Evolutionary conservation across 2,113 vertebrate species (phyloP).

Genomic region (Capreolus pygargus): DNA sequence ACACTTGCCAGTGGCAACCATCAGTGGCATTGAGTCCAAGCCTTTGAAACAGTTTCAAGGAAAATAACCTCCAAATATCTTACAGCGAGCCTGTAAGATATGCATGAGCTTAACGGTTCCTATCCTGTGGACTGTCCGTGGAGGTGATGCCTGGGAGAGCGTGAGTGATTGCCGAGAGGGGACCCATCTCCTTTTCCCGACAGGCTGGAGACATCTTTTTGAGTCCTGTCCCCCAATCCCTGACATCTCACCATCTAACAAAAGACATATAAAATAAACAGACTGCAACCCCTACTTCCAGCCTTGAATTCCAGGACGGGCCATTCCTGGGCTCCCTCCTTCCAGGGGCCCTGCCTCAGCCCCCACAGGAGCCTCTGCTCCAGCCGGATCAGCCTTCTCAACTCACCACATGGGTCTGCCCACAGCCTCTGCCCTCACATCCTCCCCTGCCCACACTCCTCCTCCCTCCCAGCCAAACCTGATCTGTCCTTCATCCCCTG

Average conservation of each 20-base stretch:
- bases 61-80: not conserved
- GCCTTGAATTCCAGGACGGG: not conserved
- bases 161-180: no score
- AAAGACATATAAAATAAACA: not conserved
- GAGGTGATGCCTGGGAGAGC: not conserved
- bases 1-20: not conserved
- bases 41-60: not conserved
- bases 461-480: not conserved
- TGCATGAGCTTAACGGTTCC: not conserved
- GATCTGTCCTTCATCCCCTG: not conserved
- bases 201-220: not conserved
- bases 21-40: not conserved
- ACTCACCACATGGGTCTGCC: not conserved
- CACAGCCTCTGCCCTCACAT: not conserved
- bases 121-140: accelerated
- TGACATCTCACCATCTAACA: not conserved
- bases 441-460: not conserved
- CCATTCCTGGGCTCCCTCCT: not conserved
- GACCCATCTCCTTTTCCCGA: not conserved
- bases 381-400: not conserved
- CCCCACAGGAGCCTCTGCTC: not conserved
- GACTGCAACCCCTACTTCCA: not conserved
- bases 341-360: accelerated
- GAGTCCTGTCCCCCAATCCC: not conserved
- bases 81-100: not conserved